phyloP scores from a whole-genome alignment of 2,888 invertebrate species.

The Metacarcinus magister region DNA sequence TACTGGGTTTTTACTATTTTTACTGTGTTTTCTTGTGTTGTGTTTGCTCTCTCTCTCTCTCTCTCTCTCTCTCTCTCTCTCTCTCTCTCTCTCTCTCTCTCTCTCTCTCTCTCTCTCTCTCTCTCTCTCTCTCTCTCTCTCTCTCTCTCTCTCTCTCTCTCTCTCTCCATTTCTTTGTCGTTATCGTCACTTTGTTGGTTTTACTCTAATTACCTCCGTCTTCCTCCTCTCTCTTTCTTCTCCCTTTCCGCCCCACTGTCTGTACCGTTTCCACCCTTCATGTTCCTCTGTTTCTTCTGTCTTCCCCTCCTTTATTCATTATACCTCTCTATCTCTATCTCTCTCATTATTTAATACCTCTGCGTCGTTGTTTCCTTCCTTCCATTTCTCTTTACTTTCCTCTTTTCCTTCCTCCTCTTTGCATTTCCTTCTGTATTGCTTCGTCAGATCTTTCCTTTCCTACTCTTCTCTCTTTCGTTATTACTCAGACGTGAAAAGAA shows the following conservation, averaged over 20 bases:
- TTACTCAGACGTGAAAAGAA: background rate
- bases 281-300: background rate
- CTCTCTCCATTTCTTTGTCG: background rate
- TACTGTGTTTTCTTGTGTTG: background rate
- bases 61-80: conserved; percentile 5
- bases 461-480: background rate
- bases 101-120: background rate
- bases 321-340: background rate
- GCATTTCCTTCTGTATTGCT: background rate
- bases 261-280: background rate
- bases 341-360: background rate
- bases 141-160: too few species aligned
- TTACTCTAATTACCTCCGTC: conserved; percentile 11
- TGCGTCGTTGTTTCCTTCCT: background rate
- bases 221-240: background rate
- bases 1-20: background rate
- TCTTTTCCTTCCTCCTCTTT: background rate
- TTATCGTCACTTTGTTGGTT: conserved; percentile 10
- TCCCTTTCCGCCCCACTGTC: background rate
- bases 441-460: background rate
- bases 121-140: too few species aligned
- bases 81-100: conserved; percentile 39
- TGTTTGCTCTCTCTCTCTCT: background rate
- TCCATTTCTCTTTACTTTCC: background rate
- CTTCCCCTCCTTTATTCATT: conserved; percentile 32